phyloP scores from a whole-genome alignment of 2,113 vertebrate genomes.

The Erythrocercus mccallii region DNA sequence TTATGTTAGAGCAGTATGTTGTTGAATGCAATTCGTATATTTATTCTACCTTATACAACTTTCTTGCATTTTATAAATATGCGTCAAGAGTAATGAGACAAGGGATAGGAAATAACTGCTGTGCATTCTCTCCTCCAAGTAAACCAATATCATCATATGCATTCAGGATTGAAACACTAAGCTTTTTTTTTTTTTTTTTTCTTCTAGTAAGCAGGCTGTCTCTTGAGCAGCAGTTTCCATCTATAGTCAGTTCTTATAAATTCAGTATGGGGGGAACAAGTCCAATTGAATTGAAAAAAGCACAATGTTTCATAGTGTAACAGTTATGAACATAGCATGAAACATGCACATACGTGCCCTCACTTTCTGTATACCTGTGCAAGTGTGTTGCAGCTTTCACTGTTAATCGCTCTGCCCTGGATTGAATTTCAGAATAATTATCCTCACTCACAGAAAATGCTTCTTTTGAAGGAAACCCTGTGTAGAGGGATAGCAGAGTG shows the following conservation, averaged over 20 bases:
- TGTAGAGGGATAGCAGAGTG: neutral
- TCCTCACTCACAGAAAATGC: neutral
- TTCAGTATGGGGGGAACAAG: neutral
- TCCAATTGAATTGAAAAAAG: neutral
- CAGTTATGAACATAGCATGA: neutral
- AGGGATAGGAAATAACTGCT: neutral
- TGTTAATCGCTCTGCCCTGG: neutral
- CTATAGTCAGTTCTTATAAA: conserved; percentile 7
- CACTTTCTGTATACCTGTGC: neutral
- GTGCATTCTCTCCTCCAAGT: neutral
- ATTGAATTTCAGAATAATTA: neutral
- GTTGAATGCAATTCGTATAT: neutral
- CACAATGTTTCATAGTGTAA: neutral
- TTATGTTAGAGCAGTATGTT: neutral
- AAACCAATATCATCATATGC: neutral
- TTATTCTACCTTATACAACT: conserved; percentile 44
- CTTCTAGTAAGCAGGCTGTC: neutral
- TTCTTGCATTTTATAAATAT: conserved; percentile 7
- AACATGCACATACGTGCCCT: neutral
- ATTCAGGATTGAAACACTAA: neutral
- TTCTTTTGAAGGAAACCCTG: neutral
- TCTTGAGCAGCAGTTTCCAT: neutral
- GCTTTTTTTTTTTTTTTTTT: neutral
- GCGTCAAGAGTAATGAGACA: neutral
- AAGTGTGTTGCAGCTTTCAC: neutral